Conservation (phyloP, 2,888 invertebrate species). For the Scaptomyza cyrtandrae region DNA sequence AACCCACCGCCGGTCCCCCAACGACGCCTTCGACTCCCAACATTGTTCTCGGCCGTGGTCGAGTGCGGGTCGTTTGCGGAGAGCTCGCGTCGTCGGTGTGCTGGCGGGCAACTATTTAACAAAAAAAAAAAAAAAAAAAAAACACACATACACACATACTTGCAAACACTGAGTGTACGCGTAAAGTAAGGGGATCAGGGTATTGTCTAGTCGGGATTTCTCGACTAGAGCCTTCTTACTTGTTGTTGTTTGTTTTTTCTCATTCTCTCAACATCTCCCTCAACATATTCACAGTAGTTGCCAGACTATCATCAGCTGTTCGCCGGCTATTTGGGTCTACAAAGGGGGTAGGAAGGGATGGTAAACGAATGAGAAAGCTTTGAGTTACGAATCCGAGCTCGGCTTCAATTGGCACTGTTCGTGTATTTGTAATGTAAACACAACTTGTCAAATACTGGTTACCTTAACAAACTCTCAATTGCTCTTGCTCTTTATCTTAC, state of each 20-base stretch:
- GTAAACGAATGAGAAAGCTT: not conserved
- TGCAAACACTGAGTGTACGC: no score
- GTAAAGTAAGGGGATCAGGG: no score
- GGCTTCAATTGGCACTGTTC: constrained; percentile 41
- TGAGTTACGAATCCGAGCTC: constrained; percentile 24
- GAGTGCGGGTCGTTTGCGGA: no score
- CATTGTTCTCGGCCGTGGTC: no score
- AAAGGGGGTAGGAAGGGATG: not conserved
- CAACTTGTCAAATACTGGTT: constrained; percentile 57
- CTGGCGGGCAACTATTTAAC: no score
- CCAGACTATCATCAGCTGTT: constrained; percentile 64
- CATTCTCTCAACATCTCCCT: not conserved
- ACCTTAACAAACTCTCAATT: not conserved
- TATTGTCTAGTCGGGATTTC: no score
- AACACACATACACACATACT: no score
- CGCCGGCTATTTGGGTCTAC: constrained; percentile 12
- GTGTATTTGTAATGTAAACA: constrained; percentile 63
- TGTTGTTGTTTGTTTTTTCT: constrained; percentile 31
- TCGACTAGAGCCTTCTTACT: no score
- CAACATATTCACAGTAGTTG: constrained; percentile 15
- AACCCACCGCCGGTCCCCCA: no score
- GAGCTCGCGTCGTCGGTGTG: no score
- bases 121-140: no score
- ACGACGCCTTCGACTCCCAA: no score
- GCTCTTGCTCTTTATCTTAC: not conserved